These are phyloP conservation scores for Anoplopoma fimbria DNA, from an alignment of 2,113 vertebrate genomes.

Conservation along the genomic window DNA sequence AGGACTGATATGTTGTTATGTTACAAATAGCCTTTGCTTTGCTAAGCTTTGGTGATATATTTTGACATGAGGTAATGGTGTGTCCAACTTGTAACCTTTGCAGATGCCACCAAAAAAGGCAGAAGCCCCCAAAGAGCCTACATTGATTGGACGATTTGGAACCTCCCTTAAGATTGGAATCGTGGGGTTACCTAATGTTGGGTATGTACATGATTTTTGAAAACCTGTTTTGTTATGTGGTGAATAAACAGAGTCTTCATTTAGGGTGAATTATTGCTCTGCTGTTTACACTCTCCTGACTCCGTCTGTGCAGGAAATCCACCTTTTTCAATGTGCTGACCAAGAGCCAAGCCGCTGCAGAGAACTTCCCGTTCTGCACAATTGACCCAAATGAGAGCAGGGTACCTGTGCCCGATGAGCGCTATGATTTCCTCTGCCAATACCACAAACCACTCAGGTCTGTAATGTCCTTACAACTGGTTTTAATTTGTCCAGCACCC, in stretches of 20 bases:
- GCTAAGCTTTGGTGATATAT: neutral
- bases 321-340: constrained; percentile 99
- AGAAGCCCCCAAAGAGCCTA: constrained; percentile 90
- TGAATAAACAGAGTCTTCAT: neutral
- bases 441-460: constrained; percentile 98
- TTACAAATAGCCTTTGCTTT: neutral
- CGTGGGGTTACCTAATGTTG: constrained; percentile 97
- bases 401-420: constrained; percentile 96
- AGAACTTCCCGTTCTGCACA: constrained; percentile 99
- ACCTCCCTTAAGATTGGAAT: constrained; percentile 98
- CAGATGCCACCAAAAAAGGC: constrained; percentile 98
- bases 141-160: constrained; percentile 96
- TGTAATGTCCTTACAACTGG: neutral
- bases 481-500: neutral
- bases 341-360: constrained; percentile 95
- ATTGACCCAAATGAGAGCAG: constrained; percentile 98
- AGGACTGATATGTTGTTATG: neutral
- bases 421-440: constrained; percentile 94
- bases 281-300: neutral
- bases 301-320: constrained; percentile 88
- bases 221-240: neutral
- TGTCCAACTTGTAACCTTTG: constrained; percentile 22
- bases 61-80: neutral
- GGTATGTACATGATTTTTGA: constrained; percentile 85
- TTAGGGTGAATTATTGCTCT: neutral